These are phyloP conservation scores for Mantis religiosa DNA, from an alignment of 2,888 invertebrate genomes.

Conservation along the genomic window DNA sequence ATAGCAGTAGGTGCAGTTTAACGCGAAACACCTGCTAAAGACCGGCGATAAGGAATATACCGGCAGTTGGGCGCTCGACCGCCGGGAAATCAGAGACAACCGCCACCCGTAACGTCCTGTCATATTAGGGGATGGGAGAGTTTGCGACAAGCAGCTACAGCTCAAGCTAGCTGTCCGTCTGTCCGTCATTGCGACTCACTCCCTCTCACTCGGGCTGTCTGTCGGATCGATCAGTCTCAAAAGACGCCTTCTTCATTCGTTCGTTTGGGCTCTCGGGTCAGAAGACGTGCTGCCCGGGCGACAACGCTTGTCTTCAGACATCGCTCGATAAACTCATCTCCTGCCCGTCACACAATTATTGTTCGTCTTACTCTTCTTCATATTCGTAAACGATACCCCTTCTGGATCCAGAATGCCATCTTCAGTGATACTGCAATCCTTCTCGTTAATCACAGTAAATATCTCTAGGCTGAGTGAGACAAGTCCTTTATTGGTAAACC, in stretches of 20 bases:
- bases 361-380: background rate
- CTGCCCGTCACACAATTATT: background rate
- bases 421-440: no score
- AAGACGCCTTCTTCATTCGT: background rate
- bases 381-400: background rate
- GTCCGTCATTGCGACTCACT: constrained; percentile 21
- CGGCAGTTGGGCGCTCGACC: background rate
- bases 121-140: background rate
- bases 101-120: background rate
- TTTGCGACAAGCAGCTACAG: background rate
- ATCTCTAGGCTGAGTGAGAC: no score
- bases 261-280: constrained; percentile 39
- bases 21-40: background rate
- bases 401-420: no score
- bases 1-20: background rate
- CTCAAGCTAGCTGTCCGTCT: constrained; percentile 13
- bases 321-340: background rate
- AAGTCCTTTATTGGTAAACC: no score
- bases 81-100: background rate
- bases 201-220: background rate
- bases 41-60: background rate
- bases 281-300: constrained; percentile 43
- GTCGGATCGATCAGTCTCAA: constrained; percentile 26
- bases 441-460: no score
- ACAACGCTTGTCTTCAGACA: background rate